Conservation (phyloP, 1,140 invertebrate genomes). For the Calliphora vicina region DNA sequence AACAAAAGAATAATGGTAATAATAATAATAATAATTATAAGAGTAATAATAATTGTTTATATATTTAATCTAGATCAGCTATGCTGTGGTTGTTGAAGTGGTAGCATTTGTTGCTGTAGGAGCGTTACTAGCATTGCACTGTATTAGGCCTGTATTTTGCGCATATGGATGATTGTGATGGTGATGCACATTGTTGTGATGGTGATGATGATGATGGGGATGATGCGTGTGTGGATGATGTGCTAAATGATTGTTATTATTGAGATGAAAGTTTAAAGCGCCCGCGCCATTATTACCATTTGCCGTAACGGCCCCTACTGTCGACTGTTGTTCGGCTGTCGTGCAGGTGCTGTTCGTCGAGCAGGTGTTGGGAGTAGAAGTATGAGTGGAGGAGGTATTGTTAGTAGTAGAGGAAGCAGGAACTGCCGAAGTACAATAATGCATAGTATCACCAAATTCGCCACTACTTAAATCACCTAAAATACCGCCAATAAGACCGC, state of each 20-base stretch:
- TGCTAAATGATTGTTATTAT: slow-evolving; percentile 59
- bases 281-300: slow-evolving; percentile 49
- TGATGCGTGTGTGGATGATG: slow-evolving; percentile 54
- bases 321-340: background rate
- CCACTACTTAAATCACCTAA: slow-evolving; percentile 59
- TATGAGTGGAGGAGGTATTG: slow-evolving; percentile 29
- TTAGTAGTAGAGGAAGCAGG: slow-evolving; percentile 39
- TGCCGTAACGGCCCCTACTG: slow-evolving; percentile 28
- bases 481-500: slow-evolving; percentile 56
- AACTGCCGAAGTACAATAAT: slow-evolving; percentile 60
- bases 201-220: slow-evolving; percentile 44
- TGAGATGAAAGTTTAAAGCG: slow-evolving; percentile 60
- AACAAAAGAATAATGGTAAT: background rate
- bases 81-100: slow-evolving; percentile 48
- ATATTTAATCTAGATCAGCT: slow-evolving; percentile 41
- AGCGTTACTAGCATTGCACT: slow-evolving; percentile 53
- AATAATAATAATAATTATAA: background rate
- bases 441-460: slow-evolving; percentile 61
- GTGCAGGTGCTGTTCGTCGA: slow-evolving; percentile 32
- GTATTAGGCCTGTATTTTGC: slow-evolving; percentile 51
- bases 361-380: background rate
- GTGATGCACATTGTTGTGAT: slow-evolving; percentile 43
- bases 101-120: slow-evolving; percentile 40
- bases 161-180: slow-evolving; percentile 42
- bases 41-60: background rate